These are phyloP conservation scores for Colletes latitarsis DNA, from an alignment of 1,140 invertebrate genomes.

Conservation along the genomic window DNA sequence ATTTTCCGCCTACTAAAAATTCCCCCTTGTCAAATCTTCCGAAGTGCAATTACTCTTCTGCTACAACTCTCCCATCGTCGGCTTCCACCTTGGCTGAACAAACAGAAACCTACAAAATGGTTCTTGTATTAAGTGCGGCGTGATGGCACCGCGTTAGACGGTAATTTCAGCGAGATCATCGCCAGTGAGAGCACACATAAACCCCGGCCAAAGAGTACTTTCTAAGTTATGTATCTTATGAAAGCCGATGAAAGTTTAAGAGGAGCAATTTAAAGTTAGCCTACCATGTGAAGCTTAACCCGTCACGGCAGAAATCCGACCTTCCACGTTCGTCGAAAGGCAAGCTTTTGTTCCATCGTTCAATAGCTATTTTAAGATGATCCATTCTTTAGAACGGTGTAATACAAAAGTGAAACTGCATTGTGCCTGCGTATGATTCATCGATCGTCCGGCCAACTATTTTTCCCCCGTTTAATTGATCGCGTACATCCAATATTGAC, in stretches of 20 bases:
- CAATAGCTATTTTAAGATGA: slow-evolving; percentile 29
- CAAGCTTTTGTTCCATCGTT: not conserved
- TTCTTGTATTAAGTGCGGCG: slow-evolving; percentile 28
- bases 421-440: not conserved
- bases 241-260: slow-evolving; percentile 60
- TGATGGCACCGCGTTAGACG: slow-evolving; percentile 32
- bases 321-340: not conserved
- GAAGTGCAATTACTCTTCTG: not conserved
- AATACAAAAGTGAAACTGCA: not conserved
- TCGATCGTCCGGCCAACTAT: not conserved
- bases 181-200: slow-evolving; percentile 29
- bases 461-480: slow-evolving; percentile 6
- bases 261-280: slow-evolving; percentile 61
- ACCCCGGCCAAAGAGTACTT: slow-evolving; percentile 18
- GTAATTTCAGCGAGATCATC: slow-evolving; percentile 53
- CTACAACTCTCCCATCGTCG: not conserved
- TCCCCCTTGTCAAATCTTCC: not conserved
- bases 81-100: slow-evolving; percentile 15
- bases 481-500: not conserved
- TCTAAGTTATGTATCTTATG: slow-evolving; percentile 57
- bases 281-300: slow-evolving; percentile 42
- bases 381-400: not conserved
- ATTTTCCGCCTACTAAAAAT: not conserved
- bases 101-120: slow-evolving; percentile 26
- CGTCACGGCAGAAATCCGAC: slow-evolving; percentile 1